Evolutionary conservation across 2,797 vertebrate species (phyloP), one percentile per base, ranked within the genome.

Genomic region (Sebastes dallii): DNA sequence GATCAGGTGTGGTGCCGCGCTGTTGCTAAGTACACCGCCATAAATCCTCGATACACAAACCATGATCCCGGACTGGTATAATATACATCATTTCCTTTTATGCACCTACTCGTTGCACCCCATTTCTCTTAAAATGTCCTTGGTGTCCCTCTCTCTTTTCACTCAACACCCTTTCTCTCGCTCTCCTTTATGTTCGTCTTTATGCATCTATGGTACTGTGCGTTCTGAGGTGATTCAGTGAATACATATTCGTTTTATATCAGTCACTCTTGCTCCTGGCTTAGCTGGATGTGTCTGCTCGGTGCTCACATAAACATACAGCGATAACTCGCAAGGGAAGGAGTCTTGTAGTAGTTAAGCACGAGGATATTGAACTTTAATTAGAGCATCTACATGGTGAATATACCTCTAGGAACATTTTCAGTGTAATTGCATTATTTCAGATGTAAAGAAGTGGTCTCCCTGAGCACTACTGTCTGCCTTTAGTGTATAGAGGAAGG

Each of bases 61-160:
- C 71, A 32, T 84, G 86, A 93, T 91, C 81, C 80, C 8, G 5
- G 32, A 68, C 85, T 54, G 78, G 78, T 8, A 25, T 93, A 85
- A 90, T 80, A 91, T 91, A 93, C 90, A 93, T 92, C 85, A 92
- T 93, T 93, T 92, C 89, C 91, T 91, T 95, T 94, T 87, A 93
- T 89, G 91, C 70, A 91, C 78, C 92, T 77, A 72, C 79, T 91
- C 83, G 87, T 79, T 90, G 78, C 88, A 89, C 89, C 72, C 78
- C 84, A 88, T 92, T 92, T 91, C 86, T 80, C 82, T 85, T 84
- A 78, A 78, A 84, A 82, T 81, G 88, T 90, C 91, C 88, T 91
- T 90, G 87, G 68, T 81, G 78, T 86, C 78, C 56, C 6, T 29
- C 29, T 84, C 56, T 59, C 58, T 78, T 77, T 74, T 66, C 30